These are phyloP conservation scores for Acrobeloides nanus DNA, from an alignment of 2,888 invertebrate species.

Conservation along the genomic window DNA sequence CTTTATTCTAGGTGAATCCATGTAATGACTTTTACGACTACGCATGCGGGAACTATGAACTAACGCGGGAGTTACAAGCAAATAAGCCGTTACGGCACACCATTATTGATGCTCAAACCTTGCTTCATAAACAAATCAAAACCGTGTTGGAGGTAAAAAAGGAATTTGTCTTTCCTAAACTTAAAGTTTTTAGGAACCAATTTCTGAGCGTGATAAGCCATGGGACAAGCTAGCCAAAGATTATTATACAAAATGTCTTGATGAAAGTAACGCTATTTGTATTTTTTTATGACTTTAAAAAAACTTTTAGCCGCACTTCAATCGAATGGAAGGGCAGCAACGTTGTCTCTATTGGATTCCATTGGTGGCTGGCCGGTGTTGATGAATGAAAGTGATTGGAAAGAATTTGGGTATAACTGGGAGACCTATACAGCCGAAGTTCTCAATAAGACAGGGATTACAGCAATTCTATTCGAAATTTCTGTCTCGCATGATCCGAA, in stretches of 20 bases:
- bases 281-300: not conserved
- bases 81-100: slow-evolving; percentile 45
- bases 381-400: slow-evolving; percentile 25
- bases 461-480: slow-evolving; percentile 45
- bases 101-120: slow-evolving; percentile 40
- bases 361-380: slow-evolving; percentile 53
- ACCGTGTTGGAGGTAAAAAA: slow-evolving; percentile 29
- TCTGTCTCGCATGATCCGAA: slow-evolving; percentile 48
- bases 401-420: slow-evolving; percentile 39
- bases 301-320: slow-evolving; percentile 30
- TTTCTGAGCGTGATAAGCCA: slow-evolving; percentile 23
- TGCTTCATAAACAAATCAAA: slow-evolving; percentile 35
- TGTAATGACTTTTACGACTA: slow-evolving; percentile 51
- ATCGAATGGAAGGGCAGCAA: slow-evolving; percentile 27
- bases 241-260: slow-evolving; percentile 47
- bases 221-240: slow-evolving; percentile 43
- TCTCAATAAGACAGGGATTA: slow-evolving; percentile 43
- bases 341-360: slow-evolving; percentile 31
- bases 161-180: slow-evolving; percentile 2
- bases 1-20: slow-evolving; percentile 34
- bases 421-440: slow-evolving; percentile 42
- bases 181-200: slow-evolving; percentile 19
- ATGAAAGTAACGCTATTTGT: slow-evolving; percentile 30
- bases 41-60: slow-evolving; percentile 49
- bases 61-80: slow-evolving; percentile 40